Conservation (phyloP, 2,888 invertebrate species). For the Tetanocera ferruginea region DNA sequence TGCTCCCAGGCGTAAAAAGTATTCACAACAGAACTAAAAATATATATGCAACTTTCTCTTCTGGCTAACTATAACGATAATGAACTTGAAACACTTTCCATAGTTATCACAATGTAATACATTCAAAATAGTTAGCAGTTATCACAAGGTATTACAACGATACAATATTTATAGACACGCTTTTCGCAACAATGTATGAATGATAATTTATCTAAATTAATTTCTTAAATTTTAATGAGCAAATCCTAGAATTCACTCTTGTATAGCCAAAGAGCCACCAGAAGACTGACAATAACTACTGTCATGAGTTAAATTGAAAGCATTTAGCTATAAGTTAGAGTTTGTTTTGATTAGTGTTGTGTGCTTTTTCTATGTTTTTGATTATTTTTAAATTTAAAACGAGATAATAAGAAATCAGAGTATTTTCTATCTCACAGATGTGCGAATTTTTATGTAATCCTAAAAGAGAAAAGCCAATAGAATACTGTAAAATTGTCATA, state of each 20-base stretch:
- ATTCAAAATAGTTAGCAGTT: not conserved
- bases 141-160: not conserved
- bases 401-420: not conserved
- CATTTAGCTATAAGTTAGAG: not conserved
- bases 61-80: not conserved
- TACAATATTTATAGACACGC: not conserved
- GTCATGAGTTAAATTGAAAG: not conserved
- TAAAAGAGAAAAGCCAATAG: too few relatives aligned
- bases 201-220: not conserved
- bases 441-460: too few relatives aligned
- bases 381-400: not conserved
- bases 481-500: too few relatives aligned
- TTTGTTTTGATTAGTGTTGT: not conserved
- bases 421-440: too few relatives aligned
- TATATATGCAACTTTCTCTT: too few relatives aligned
- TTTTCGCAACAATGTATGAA: not conserved
- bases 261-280: conserved; percentile 54
- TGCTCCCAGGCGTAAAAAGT: too few relatives aligned
- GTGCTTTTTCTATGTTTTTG: too few relatives aligned
- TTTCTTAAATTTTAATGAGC: not conserved
- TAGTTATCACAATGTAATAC: not conserved
- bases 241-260: not conserved
- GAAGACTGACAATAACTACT: conserved; percentile 51
- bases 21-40: not conserved
- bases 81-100: not conserved